Conservation (phyloP, 2,797 vertebrate species). For the Eutrigla gurnardus region DNA sequence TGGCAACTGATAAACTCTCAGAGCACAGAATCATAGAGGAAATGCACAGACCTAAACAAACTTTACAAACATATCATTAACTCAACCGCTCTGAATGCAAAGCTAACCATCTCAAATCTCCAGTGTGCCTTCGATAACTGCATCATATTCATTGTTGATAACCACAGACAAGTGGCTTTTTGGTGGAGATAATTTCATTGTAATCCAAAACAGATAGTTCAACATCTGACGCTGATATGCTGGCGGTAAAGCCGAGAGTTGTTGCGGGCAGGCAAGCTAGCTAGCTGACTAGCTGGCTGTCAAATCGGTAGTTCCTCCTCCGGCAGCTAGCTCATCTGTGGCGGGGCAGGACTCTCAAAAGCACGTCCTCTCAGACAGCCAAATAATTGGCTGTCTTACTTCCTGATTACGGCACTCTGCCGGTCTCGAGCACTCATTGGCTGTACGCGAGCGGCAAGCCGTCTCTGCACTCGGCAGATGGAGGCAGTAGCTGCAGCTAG, state of each 20-base stretch:
- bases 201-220: not conserved
- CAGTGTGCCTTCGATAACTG: not conserved
- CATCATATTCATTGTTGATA: not conserved
- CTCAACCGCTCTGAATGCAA: not conserved
- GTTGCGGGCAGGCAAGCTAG: too few relatives aligned
- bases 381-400: too few relatives aligned
- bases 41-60: not conserved
- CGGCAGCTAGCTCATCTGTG: not conserved
- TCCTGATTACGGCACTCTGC: too few relatives aligned
- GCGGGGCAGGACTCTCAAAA: too few relatives aligned
- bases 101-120: not conserved
- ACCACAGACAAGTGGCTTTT: not conserved
- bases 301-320: not conserved
- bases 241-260: not conserved
- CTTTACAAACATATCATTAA: too few relatives aligned
- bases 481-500: too few relatives aligned
- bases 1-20: not conserved
- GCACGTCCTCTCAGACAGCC: too few relatives aligned
- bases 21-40: not conserved
- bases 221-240: not conserved
- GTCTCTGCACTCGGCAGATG: too few relatives aligned
- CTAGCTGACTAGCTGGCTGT: not conserved
- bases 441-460: too few relatives aligned
- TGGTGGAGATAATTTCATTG: not conserved
- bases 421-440: too few relatives aligned